A percentile compares a stretch with the other conserved stretches of the same genome.
These are phyloP conservation scores for Delphinapterus leucas DNA, from an alignment of 2,113 vertebrate species.

Conservation along the genomic window DNA sequence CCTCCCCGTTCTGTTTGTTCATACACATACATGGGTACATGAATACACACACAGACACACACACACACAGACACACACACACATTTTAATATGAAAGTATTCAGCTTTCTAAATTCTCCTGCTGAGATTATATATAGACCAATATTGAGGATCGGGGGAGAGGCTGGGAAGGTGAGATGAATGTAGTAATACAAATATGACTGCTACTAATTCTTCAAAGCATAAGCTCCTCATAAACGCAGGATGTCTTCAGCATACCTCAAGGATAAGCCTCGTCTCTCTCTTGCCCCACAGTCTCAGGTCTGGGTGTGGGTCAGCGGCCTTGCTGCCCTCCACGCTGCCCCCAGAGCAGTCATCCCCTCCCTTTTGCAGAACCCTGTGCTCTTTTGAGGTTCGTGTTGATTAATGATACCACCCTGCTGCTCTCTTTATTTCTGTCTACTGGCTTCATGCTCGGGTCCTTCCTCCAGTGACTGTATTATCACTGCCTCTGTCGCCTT, in stretches of 20 bases:
- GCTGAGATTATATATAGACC: neutral
- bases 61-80: neutral
- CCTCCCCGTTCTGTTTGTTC: neutral
- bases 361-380: neutral
- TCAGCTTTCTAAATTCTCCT: neutral
- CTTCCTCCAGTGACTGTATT: neutral
- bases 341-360: neutral
- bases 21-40: neutral
- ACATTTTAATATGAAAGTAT: neutral
- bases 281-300: neutral
- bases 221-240: neutral
- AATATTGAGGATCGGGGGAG: neutral
- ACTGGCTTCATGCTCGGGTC: neutral
- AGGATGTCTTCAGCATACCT: neutral
- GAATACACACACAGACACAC: neutral
- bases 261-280: neutral
- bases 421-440: neutral
- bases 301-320: neutral
- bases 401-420: neutral
- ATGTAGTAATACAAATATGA: neutral
- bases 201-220: neutral
- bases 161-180: neutral
- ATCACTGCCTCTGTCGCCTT: neutral
- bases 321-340: neutral
- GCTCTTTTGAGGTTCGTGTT: neutral